Base-by-base conservation (phyloP, 2,113 vertebrate genomes). In the Todiramphus chloris region DNA sequence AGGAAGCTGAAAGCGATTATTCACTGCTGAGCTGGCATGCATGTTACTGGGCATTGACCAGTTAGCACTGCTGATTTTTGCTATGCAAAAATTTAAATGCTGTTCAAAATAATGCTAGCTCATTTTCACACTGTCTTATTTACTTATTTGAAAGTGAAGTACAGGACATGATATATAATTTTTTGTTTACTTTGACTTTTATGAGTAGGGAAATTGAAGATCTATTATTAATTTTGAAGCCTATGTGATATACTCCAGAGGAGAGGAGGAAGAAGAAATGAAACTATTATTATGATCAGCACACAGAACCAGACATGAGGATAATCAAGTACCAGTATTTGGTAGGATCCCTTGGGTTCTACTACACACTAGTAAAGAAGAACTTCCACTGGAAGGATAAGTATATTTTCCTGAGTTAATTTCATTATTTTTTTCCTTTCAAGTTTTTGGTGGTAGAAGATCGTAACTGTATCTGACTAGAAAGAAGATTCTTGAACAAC, bases 1-100 rank as follows among this genome's bases (percentile, higher is more conserved):
- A 88, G 62, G 51, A 94, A 84, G n/a, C 33, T 88, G 35, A 84
- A 95, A 87, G 64, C 48, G 55, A 91, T 93, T 79, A 90, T 81
- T 88, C 69, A 87, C 44, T 87, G 89, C 33, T 84, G 94, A 97
- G 62, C n/a, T 93, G 51, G 53, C 37, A 74, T 73, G 35, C 63
- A 60, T 68, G 69, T 87, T 62, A 90, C 63, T 72, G 82, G 24
- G 58, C 60, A 77, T 25, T 76, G 84, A 87, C 53, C 62, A 69
- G 75, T 46, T 69, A 81, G 76, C 37, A 89, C 21, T 46, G 30
- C 43, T 56, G 31, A 75, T 60, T 95, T 87, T 69, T 73, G 88
- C 55, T 85, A 59, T 39, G 77, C 10, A 84, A 89, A 79, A 90
- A 84, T 81, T 76, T 96, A 25, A 89, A 97, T 70, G 62, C 15